A percentile compares a stretch with the other conserved stretches of the same genome.
Conservation (phyloP, 2,113 vertebrate species). For the Bubo blakistoni region DNA sequence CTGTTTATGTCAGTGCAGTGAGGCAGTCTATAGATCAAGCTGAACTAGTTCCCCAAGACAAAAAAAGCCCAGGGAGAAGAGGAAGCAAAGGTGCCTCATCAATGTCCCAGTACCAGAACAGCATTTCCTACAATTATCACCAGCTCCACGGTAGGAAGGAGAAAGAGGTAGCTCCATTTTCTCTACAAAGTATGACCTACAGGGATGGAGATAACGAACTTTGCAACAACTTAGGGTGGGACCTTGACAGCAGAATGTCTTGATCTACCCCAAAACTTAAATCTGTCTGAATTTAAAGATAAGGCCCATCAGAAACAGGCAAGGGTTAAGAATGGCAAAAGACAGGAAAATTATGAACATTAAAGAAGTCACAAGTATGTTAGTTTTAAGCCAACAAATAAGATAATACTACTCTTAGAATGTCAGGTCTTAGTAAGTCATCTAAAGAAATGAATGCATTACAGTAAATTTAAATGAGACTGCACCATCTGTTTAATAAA, state of each 20-base stretch:
- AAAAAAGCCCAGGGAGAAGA: neutral
- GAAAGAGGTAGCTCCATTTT: neutral
- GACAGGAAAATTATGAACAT: neutral
- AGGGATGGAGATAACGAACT: neutral
- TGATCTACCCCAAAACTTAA: neutral
- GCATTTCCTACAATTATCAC: neutral
- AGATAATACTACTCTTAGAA: neutral
- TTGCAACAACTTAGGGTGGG: neutral
- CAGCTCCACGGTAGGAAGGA: neutral
- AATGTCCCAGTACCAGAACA: neutral
- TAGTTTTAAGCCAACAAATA: neutral
- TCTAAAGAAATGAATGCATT: neutral
- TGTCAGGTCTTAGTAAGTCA: neutral
- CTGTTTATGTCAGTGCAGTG: neutral
- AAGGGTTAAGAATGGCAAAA: neutral
- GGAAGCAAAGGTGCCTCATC: neutral
- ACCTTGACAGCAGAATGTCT: neutral
- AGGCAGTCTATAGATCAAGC: neutral
- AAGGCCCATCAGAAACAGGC: neutral
- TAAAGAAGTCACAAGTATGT: neutral
- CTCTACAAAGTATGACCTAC: neutral
- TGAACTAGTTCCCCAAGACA: neutral
- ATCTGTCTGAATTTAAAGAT: neutral
- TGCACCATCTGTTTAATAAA: neutral
- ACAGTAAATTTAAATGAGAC: constrained; percentile 25